Evolutionary conservation across 2,888 invertebrate species (phyloP).

Genomic region (Matsumyia berberina): DNA sequence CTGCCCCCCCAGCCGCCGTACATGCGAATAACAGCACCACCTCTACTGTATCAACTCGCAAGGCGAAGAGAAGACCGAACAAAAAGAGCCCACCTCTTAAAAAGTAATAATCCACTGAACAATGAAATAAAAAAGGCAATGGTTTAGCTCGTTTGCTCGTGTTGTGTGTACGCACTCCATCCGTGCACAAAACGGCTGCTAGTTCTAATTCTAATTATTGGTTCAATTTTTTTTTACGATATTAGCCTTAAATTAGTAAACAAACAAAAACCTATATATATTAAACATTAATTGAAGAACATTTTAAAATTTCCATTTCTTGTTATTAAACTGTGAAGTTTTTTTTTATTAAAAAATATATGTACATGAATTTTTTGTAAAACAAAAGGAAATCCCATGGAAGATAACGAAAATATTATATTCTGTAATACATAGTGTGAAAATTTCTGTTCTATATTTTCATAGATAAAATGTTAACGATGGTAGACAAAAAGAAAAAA

Average conservation of each 20-base stretch:
- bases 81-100: conserved; percentile 70
- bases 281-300: conserved; percentile 65
- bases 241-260: conserved; percentile 73
- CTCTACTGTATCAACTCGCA: conserved; percentile 62
- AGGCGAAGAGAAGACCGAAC: conserved; percentile 73
- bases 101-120: conserved; percentile 39
- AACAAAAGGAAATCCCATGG: conserved; percentile 63
- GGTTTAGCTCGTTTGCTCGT: conserved; percentile 59
- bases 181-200: conserved; percentile 66
- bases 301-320: conserved; percentile 72
- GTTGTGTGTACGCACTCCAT: conserved; percentile 55
- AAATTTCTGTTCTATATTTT: conserved; percentile 72
- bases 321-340: conserved; percentile 74
- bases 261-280: conserved; percentile 55
- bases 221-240: conserved; percentile 65
- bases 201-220: conserved; percentile 71
- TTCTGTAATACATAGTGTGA: conserved; percentile 69
- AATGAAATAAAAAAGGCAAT: conserved; percentile 18
- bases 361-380: conserved; percentile 75
- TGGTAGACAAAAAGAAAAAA: conserved; percentile 19
- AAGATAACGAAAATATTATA: conserved; percentile 53
- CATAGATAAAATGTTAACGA: conserved; percentile 64
- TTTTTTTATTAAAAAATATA: conserved; percentile 68
- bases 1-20: conserved; percentile 13
- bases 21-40: conserved; percentile 32